phyloP scores from a whole-genome alignment of 2,113 vertebrate species.

The Antigone vipio region DNA sequence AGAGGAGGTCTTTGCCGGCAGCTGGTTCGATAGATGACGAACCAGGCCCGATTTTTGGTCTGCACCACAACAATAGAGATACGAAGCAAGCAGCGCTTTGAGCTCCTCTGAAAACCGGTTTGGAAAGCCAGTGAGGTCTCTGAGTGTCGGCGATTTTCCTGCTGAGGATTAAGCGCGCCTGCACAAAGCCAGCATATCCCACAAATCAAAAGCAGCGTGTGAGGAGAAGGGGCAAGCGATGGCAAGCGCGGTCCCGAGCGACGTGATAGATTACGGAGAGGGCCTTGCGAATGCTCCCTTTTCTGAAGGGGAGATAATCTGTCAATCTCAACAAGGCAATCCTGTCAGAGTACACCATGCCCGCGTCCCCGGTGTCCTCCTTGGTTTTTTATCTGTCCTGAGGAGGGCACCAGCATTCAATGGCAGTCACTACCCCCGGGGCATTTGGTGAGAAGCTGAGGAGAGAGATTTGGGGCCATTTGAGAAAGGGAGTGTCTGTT shows the following conservation, averaged over 20 bases:
- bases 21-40: background rate
- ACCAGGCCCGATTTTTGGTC: background rate
- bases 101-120: background rate
- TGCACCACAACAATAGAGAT: background rate
- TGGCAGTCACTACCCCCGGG: background rate
- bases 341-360: background rate
- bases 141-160: background rate
- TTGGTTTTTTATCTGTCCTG: background rate
- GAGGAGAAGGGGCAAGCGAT: background rate
- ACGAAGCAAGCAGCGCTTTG: fast-evolving
- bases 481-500: background rate
- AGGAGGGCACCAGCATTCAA: constrained; percentile 23
- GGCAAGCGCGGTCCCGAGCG: background rate
- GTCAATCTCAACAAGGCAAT: constrained; percentile 19
- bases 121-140: background rate
- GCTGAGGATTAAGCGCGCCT: background rate
- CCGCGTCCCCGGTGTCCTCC: background rate
- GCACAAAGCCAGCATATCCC: background rate
- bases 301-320: background rate
- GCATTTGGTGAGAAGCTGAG: background rate
- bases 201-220: background rate
- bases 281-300: constrained; percentile 6
- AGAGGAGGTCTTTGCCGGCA: background rate
- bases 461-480: background rate
- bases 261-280: constrained; percentile 37